A percentile compares a stretch with the other conserved stretches of the same genome.
Conservation (phyloP, 1,140 invertebrate species). For the Drosophila parvula region DNA sequence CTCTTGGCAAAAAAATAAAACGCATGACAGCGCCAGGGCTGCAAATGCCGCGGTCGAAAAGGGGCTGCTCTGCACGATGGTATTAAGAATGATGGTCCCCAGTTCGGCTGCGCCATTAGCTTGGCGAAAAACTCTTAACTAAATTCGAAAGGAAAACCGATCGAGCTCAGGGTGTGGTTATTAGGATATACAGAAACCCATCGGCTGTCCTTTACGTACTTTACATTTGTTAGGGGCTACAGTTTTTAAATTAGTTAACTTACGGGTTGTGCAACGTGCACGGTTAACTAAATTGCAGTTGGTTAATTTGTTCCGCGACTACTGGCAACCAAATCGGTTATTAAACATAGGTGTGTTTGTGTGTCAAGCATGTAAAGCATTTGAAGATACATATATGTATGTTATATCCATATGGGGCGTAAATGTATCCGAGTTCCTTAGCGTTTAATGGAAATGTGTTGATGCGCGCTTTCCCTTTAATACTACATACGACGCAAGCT, state of each 20-base stretch:
- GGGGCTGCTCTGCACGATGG: slow-evolving; percentile 9
- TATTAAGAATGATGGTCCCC: neutral
- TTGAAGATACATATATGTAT: slow-evolving; percentile 48
- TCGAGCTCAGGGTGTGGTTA: slow-evolving; percentile 5
- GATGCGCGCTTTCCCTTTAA: slow-evolving; percentile 66
- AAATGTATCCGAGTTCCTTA: slow-evolving; percentile 54
- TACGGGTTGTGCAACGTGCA: slow-evolving; percentile 42
- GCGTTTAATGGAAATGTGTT: slow-evolving; percentile 73
- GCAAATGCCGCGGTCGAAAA: slow-evolving; percentile 49
- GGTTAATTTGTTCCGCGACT: slow-evolving; percentile 67
- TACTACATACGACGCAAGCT: slow-evolving; percentile 65
- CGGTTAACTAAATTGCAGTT: slow-evolving; percentile 66
- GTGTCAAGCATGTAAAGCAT: slow-evolving; percentile 65
- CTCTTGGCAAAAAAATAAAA: slow-evolving; percentile 69
- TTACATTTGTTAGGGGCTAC: slow-evolving; percentile 66
- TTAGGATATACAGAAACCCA: slow-evolving; percentile 39
- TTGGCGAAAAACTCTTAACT: slow-evolving; percentile 51
- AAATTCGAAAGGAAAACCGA: slow-evolving; percentile 44
- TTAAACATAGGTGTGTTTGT: slow-evolving; percentile 32
- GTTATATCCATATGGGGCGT: slow-evolving; percentile 24
- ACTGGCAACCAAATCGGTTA: slow-evolving; percentile 80
- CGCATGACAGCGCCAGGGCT: slow-evolving; percentile 39
- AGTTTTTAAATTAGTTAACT: slow-evolving; percentile 65
- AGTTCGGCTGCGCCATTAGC: slow-evolving; percentile 54
- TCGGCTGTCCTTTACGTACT: slow-evolving; percentile 49